Percentiles rank a stretch among this genome's conserved stretches.
These are phyloP conservation scores for Galaxea fascicularis DNA, from an alignment of 92 coral and sea anemone genomes.

Conservation along the genomic window DNA sequence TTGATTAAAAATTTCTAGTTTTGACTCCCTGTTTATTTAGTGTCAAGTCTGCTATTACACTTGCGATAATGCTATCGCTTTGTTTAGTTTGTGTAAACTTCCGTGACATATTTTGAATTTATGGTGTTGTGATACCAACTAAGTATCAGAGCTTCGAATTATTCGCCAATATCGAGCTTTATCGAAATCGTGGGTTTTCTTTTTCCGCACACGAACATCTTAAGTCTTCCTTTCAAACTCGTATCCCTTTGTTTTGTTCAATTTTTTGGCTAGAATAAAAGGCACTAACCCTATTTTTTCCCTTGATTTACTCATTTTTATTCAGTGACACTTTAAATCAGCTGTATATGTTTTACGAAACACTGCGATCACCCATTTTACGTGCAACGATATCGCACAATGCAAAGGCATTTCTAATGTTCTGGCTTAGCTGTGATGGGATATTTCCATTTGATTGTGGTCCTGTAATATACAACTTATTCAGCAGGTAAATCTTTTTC, in stretches of 20 bases:
- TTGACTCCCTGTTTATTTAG: slow-evolving; percentile 46
- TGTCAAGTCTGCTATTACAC: slow-evolving; percentile 44
- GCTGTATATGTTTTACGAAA: background rate
- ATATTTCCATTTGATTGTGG: background rate
- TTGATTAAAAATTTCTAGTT: background rate
- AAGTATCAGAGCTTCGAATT: slow-evolving; percentile 26
- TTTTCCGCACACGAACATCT: slow-evolving; percentile 41
- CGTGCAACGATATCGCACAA: slow-evolving; percentile 1
- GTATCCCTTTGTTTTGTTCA: background rate
- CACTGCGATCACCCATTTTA: background rate
- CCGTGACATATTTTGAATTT: slow-evolving; percentile 64
- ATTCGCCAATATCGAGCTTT: slow-evolving; percentile 32
- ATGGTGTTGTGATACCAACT: slow-evolving; percentile 56
- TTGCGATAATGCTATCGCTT: slow-evolving; percentile 57
- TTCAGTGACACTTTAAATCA: background rate
- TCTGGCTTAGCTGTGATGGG: background rate
- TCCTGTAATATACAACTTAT: slow-evolving; percentile 9
- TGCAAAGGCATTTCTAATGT: background rate
- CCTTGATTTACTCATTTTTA: background rate
- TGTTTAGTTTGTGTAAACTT: slow-evolving; percentile 61
- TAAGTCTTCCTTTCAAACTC: background rate
- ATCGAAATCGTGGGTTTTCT: slow-evolving; percentile 38
- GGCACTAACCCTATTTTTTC: background rate
- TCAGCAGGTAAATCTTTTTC: background rate
- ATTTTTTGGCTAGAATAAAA: background rate